Evolutionary conservation across 23 tunicate species (phyloP).

Genomic region (Trididemnum miniatum): DNA sequence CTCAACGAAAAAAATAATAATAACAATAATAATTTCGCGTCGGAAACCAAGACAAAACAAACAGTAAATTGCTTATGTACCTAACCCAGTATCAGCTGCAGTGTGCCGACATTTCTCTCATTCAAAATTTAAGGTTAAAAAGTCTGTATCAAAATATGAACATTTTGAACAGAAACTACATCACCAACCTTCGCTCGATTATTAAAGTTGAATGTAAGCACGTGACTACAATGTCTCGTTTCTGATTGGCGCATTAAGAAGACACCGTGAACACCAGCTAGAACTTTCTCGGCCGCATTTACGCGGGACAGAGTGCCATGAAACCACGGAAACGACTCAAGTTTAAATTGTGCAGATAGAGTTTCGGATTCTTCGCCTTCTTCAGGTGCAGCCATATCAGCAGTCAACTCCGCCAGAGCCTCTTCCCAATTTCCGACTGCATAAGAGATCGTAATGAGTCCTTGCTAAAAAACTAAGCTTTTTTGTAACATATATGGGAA

Average conservation of each 20-base stretch:
- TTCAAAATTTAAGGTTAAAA: too few species aligned
- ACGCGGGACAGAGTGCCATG: slow-evolving; percentile 64
- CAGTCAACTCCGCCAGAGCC: slow-evolving; percentile 18
- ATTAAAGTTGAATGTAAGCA: slow-evolving; percentile 73
- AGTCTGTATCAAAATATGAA: too few species aligned
- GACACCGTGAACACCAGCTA: slow-evolving; percentile 71
- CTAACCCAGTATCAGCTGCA: too few species aligned
- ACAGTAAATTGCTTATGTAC: too few species aligned
- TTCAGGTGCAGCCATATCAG: slow-evolving; percentile 1
- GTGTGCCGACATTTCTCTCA: too few species aligned
- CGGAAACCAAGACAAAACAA: too few species aligned
- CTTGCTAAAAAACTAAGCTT: too few species aligned
- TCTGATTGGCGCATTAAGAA: slow-evolving; percentile 77
- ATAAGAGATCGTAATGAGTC: not conserved
- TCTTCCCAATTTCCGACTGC: slow-evolving; percentile 68
- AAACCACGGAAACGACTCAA: slow-evolving; percentile 67
- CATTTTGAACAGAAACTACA: too few species aligned
- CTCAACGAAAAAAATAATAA: too few species aligned
- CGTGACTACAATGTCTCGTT: slow-evolving; percentile 60
- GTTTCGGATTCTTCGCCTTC: slow-evolving; percentile 19
- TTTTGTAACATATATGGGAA: too few species aligned
- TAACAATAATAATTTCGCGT: too few species aligned
- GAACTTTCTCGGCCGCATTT: slow-evolving; percentile 60
- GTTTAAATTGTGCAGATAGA: not conserved
- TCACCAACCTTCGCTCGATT: slow-evolving; percentile 74